phyloP scores from a whole-genome alignment of 2,113 vertebrate species.

The Furnarius figulus region DNA sequence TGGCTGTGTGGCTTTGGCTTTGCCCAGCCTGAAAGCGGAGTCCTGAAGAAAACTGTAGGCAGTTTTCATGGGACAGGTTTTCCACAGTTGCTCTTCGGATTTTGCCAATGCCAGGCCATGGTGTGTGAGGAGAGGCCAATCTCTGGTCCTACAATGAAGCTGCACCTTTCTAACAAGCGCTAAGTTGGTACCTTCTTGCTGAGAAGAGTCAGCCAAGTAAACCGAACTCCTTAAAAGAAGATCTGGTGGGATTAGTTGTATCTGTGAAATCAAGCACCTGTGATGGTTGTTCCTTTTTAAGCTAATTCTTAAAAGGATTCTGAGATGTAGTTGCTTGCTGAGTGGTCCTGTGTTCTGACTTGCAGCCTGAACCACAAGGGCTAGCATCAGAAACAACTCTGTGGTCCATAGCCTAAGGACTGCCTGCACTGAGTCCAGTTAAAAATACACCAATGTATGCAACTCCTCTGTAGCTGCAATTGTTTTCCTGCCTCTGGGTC shows the following conservation, averaged over 20 bases:
- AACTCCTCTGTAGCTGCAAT: neutral
- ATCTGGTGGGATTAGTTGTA: neutral
- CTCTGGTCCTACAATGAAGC: neutral
- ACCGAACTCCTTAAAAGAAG: neutral
- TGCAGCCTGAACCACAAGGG: neutral
- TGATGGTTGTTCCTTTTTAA: neutral
- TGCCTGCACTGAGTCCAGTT: neutral
- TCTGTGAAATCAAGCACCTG: neutral
- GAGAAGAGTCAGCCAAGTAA: neutral
- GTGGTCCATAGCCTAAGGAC: neutral
- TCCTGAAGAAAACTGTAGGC: neutral
- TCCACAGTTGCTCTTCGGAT: fast-evolving
- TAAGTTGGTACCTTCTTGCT: neutral
- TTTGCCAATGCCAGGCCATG: neutral
- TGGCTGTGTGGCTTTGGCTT: neutral
- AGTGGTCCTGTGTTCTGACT: neutral
- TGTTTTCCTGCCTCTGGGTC: neutral
- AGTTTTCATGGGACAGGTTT: neutral
- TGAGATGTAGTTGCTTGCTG: neutral
- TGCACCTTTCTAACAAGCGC: fast-evolving
- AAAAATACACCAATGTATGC: neutral
- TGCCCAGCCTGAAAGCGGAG: neutral
- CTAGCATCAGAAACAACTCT: neutral
- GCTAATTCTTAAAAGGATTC: neutral
- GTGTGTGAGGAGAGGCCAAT: neutral